Evolutionary conservation across 2,113 vertebrate genomes (phyloP), one percentile per base, ranked within the genome.

Genomic region (Ophiodon elongatus): DNA sequence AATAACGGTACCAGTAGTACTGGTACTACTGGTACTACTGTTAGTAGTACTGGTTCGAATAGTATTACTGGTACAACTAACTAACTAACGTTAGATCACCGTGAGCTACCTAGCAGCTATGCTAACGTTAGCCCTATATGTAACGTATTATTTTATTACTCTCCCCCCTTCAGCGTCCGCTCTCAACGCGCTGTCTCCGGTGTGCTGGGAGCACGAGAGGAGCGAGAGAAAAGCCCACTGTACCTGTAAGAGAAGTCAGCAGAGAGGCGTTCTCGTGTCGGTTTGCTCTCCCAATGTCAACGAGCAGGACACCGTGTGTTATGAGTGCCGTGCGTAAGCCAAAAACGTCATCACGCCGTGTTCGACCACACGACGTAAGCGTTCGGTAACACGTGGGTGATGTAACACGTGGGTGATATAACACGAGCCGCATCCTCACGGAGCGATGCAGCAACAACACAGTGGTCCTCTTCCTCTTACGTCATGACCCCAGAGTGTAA

Each of bases 241-340:
- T 0, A 77, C 86, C 71, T 76, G 35, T 15, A 0, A 0, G 6
- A 6, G 19, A 11, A 5, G n/a, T 35, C 47, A 14, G 54, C 37
- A 4, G 8, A 11, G 29, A 3, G 10, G 14, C 5, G 17, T 1
- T 41, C 39, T 1, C 14, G 29, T n/a, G 10, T 35, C 29, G 2
- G 50, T 31, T 21, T 64, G 25, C 47, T 23, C 0, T 45, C 6
- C 63, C 90, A 92, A 92, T 88, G 90, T 92, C 90, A 91, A 64
- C 84, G 86, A 80, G 84, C 76, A 47, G 79, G 75, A 64, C 35
- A 82, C 79, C 10, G 0, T 10, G 2, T 0, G 7, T 52, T 37
- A 17, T 65, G 70, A 29, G 70, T 67, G 25, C 7, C 0, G 0
- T 54, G 21, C 85, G 85, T 76, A 52, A 9, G 0, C 0, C 0